Percentiles rank a stretch among this genome's conserved stretches.
These are phyloP conservation scores for Acrocephalus kingi DNA, from an alignment of 2,113 vertebrate species.

Conservation along the genomic window DNA sequence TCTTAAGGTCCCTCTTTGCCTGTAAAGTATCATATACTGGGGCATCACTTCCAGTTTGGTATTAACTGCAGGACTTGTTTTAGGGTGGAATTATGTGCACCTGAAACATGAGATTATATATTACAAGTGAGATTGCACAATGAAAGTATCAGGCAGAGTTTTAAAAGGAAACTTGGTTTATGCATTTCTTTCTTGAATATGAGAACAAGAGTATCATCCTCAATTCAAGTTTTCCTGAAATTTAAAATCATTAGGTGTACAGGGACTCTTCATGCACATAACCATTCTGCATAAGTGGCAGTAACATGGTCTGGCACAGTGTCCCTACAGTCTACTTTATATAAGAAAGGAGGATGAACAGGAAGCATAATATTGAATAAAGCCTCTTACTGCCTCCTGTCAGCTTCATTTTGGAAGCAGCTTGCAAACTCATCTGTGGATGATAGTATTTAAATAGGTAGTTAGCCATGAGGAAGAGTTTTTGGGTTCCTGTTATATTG, in stretches of 20 bases:
- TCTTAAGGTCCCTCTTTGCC: neutral
- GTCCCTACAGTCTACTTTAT: neutral
- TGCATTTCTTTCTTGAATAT: neutral
- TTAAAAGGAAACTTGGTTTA: neutral
- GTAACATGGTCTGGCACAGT: neutral
- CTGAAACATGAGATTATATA: neutral
- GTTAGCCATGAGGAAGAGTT: neutral
- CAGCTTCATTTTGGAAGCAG: conserved; percentile 1
- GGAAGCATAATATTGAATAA: neutral
- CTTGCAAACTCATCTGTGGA: neutral
- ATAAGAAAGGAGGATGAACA: neutral
- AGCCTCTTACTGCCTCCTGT: neutral
- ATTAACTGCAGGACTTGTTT: neutral
- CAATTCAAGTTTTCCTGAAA: neutral
- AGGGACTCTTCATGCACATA: neutral
- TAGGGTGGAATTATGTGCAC: neutral
- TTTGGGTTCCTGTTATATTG: neutral
- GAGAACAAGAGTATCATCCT: neutral
- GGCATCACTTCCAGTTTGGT: neutral
- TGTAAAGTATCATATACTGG: neutral
- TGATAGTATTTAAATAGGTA: conserved; percentile 4
- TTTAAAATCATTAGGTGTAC: neutral
- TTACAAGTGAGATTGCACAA: neutral
- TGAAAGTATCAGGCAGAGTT: neutral
- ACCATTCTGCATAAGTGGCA: neutral